Base-by-base conservation (phyloP, 2,797 vertebrate genomes). In the Sebastolobus altivelis region DNA sequence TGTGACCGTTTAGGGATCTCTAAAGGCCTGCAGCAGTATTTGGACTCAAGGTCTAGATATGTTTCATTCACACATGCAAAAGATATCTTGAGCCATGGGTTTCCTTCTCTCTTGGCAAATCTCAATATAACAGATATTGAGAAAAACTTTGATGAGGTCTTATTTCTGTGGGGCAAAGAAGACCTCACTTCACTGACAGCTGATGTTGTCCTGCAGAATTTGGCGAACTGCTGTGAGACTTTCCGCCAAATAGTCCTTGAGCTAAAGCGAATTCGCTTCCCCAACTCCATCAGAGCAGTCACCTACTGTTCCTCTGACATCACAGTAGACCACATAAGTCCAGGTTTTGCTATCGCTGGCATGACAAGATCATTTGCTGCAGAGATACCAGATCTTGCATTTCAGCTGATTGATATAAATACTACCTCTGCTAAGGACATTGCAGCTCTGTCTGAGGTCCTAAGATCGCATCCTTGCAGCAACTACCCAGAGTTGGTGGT, bases 111-210 rank as follows among this genome's bases (percentile, higher is more conserved):
- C 22, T 16, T 90, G 79, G 77, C 65, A 80, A 84, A 92, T 75
- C 91, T 93, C 80, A 87, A 94, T 1, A 91, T 94, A 61, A 86
- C 67, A 1, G 85, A 92, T 75, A 67, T 90, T 85, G 65, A 88
- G 58, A 76, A 90, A 72, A 88, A 83, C 49, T 96, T 95, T 71
- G 87, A 94, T 65, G 96, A 97, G 65, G 75, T 97, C 62, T 93
- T 97, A 65, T 97, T 97, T 82, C 78, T 97, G 84, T 97, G 97
- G 96, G 95, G 96, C 49, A 93, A 95, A 85, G 91, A 95, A 75
- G 92, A 95, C 75, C 67, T 96, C n/a, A 93, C 87, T 1, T 90
- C 93, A 13, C 14, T 82, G 5, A 60, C 75, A 31, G 82, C 95
- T 66, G 83, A 94, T 8, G 83, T 54, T 22, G 79, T 91, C 4